Percentiles rank a stretch among this genome's conserved stretches.
These are phyloP conservation scores for Chrysogorgia sp. DNA, from an alignment of 92 coral and sea anemone species.

Conservation along the genomic window DNA sequence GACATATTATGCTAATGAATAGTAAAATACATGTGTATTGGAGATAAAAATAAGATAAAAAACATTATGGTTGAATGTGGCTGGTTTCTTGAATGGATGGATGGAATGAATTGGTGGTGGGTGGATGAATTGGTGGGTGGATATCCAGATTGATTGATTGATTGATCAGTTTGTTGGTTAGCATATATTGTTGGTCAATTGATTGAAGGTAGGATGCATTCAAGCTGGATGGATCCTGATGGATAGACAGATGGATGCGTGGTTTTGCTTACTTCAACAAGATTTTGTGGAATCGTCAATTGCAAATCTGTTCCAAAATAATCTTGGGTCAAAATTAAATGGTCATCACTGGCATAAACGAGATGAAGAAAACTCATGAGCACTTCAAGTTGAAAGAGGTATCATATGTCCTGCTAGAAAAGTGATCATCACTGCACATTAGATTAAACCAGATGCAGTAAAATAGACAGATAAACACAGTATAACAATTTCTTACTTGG, in stretches of 20 bases:
- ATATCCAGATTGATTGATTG: not conserved
- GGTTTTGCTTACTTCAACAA: slow-evolving; percentile 8
- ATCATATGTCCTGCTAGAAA: too few species aligned
- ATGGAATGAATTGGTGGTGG: not conserved
- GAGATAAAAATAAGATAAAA: not conserved
- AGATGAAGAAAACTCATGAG: not conserved
- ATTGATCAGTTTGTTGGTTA: not conserved
- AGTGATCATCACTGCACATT: too few species aligned
- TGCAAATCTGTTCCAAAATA: slow-evolving; percentile 2
- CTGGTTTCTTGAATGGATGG: too few species aligned
- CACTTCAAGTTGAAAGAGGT: too few species aligned
- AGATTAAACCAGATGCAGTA: not conserved
- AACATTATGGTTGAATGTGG: too few species aligned
- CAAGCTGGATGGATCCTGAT: too few species aligned
- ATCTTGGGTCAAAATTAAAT: slow-evolving; percentile 18
- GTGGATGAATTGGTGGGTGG: not conserved
- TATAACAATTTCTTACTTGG: not conserved
- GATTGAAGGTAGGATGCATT: not conserved
- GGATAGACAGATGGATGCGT: not conserved
- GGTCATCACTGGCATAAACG: not conserved
- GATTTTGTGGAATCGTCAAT: not conserved
- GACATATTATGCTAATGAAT: not conserved
- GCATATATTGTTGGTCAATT: too few species aligned
- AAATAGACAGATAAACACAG: not conserved
- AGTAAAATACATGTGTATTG: not conserved